These are phyloP conservation scores for Pontoporia blainvillei DNA, from an alignment of 2,113 vertebrate genomes.

Conservation along the genomic window DNA sequence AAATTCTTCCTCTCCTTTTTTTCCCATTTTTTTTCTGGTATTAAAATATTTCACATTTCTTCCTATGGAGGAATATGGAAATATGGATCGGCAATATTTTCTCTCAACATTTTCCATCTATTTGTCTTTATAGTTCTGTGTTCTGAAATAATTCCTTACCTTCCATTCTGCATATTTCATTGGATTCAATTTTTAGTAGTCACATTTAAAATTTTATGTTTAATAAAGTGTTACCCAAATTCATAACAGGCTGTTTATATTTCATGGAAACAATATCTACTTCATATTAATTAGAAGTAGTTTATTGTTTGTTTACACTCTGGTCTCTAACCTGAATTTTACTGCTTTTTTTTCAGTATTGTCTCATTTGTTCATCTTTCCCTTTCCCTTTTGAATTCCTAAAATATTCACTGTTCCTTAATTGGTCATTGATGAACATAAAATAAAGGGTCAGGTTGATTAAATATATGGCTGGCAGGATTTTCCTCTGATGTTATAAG, in stretches of 20 bases:
- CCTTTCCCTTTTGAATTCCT: not conserved
- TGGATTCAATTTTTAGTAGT: not conserved
- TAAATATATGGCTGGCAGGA: not conserved
- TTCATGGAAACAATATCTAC: not conserved
- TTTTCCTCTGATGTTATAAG: not conserved
- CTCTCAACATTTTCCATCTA: not conserved
- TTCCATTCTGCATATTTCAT: not conserved
- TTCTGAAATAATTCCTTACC: not conserved
- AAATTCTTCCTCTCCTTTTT: not conserved
- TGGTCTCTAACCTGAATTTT: not conserved
- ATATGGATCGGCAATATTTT: not conserved
- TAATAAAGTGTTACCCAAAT: not conserved
- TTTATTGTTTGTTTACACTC: not conserved
- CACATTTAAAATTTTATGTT: not conserved
- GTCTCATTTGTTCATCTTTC: not conserved
- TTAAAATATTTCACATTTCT: not conserved
- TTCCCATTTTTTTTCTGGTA: not conserved
- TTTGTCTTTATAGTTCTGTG: not conserved
- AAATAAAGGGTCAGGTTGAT: not conserved
- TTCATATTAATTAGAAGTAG: not conserved
- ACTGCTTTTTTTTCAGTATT: not conserved
- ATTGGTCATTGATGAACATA: not conserved
- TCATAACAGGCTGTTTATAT: not conserved
- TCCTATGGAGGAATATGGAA: not conserved
- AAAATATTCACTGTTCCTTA: not conserved